Evolutionary conservation across 2,797 vertebrate species (phyloP).

Genomic region (Malacoraja senta): DNA sequence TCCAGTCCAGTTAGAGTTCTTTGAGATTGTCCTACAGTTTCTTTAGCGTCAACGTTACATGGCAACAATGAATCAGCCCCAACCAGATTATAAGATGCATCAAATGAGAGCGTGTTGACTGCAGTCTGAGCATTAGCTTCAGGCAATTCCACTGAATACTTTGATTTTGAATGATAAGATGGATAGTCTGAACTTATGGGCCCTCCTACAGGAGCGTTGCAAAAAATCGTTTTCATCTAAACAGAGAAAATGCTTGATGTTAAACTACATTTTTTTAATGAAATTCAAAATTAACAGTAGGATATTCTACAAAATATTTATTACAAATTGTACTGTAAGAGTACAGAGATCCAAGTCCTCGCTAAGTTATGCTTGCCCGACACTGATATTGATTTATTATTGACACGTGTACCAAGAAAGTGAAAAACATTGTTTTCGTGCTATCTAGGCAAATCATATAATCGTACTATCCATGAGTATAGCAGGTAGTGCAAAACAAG

Average conservation of each 20-base stretch:
- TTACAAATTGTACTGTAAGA: not conserved
- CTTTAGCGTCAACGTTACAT: not conserved
- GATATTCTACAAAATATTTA: not conserved
- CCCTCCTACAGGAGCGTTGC: constrained; percentile 56
- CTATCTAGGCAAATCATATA: no score
- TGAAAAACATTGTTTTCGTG: no score
- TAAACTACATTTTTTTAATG: not conserved
- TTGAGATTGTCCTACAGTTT: constrained; percentile 51
- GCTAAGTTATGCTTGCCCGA: no score
- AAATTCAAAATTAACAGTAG: not conserved
- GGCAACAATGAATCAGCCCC: not conserved
- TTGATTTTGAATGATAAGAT: constrained; percentile 53
- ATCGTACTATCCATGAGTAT: no score
- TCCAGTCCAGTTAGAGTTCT: constrained; percentile 75
- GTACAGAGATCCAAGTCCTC: not conserved
- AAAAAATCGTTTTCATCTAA: constrained; percentile 73
- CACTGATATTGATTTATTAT: no score
- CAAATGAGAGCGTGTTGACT: constrained; percentile 59
- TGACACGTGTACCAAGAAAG: no score
- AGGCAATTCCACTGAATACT: constrained; percentile 51
- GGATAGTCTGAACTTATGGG: constrained; percentile 51
- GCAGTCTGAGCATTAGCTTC: constrained; percentile 48
- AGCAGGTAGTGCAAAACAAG: no score
- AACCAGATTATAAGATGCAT: constrained; percentile 43
- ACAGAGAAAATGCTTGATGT: not conserved